A percentile compares a stretch with the other conserved stretches of the same genome.
Evolutionary conservation across 2,113 vertebrate genomes (phyloP).

Genomic region (Chaenogobius annularis): DNA sequence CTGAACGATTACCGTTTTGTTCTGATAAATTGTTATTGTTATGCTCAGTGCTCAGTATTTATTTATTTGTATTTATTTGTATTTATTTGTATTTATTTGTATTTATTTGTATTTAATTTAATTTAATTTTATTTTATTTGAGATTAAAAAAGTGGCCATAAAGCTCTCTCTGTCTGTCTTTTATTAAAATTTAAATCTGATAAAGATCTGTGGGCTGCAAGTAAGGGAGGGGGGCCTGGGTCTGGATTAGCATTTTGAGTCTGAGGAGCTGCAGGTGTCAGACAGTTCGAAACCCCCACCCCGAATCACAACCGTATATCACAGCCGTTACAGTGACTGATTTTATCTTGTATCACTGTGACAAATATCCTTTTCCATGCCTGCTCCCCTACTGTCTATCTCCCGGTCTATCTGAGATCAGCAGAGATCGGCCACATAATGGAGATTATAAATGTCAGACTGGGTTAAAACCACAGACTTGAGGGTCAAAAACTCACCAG

Average conservation of each 20-base stretch:
- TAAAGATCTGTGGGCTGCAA: constrained; percentile 58
- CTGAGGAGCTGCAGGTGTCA: constrained; percentile 76
- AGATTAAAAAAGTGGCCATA: background rate
- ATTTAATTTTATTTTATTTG: no score
- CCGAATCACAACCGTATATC: constrained; percentile 30
- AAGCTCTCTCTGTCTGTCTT: constrained; percentile 17
- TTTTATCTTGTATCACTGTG: constrained; percentile 54
- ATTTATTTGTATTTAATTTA: background rate
- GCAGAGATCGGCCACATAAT: constrained; percentile 42
- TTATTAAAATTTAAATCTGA: constrained; percentile 58
- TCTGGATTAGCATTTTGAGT: constrained; percentile 73
- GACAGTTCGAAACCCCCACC: constrained; percentile 50
- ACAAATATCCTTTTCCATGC: constrained; percentile 38
- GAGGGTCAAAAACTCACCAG: constrained; percentile 50
- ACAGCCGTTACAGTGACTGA: constrained; percentile 58
- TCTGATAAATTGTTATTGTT: background rate
- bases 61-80: background rate
- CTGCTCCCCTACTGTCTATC: constrained; percentile 37
- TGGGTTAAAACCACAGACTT: constrained; percentile 63
- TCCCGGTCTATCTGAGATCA: constrained; percentile 26
- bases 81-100: background rate
- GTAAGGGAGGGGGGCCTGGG: constrained; percentile 60
- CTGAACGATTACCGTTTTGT: background rate
- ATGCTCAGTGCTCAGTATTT: background rate
- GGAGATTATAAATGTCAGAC: constrained; percentile 63